Conservation (phyloP, 2,888 invertebrate species). For the Bugulina stolonifera region DNA sequence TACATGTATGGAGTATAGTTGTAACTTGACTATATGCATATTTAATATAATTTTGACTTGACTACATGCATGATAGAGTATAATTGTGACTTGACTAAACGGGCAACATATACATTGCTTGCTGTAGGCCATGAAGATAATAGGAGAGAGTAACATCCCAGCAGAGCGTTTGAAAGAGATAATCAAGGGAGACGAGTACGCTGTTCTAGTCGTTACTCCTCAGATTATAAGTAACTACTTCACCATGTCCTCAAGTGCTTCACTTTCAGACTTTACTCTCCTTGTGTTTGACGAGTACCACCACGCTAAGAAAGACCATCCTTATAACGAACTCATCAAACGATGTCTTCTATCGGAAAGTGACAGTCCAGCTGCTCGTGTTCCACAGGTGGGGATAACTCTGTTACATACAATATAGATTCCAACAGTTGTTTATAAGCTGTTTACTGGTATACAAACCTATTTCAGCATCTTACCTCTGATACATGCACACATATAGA, state of each 20-base stretch:
- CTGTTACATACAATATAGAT: not conserved
- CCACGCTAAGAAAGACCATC: constrained; percentile 41
- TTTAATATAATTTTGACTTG: too few species aligned
- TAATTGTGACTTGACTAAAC: too few species aligned
- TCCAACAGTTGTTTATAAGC: too few species aligned
- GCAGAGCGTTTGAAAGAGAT: not conserved
- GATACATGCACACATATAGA: too few species aligned
- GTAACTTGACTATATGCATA: too few species aligned
- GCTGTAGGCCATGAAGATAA: not conserved
- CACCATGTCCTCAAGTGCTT: not conserved
- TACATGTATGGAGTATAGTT: too few species aligned
- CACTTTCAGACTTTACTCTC: constrained; percentile 34
- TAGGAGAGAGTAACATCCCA: constrained; percentile 5
- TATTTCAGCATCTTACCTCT: too few species aligned
- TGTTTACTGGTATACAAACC: too few species aligned
- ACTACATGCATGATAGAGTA: too few species aligned
- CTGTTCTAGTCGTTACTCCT: constrained; percentile 3
- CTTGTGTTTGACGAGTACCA: constrained; percentile 49
- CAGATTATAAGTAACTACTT: constrained; percentile 6
- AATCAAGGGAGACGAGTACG: not conserved
- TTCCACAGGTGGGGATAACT: not conserved
- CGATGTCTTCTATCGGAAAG: not conserved
- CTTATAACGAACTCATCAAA: constrained; percentile 42
- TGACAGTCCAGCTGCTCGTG: not conserved
- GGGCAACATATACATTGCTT: too few species aligned